These are phyloP conservation scores for Xenentodon cancila DNA, from an alignment of 2,797 vertebrate genomes.

Conservation along the genomic window DNA sequence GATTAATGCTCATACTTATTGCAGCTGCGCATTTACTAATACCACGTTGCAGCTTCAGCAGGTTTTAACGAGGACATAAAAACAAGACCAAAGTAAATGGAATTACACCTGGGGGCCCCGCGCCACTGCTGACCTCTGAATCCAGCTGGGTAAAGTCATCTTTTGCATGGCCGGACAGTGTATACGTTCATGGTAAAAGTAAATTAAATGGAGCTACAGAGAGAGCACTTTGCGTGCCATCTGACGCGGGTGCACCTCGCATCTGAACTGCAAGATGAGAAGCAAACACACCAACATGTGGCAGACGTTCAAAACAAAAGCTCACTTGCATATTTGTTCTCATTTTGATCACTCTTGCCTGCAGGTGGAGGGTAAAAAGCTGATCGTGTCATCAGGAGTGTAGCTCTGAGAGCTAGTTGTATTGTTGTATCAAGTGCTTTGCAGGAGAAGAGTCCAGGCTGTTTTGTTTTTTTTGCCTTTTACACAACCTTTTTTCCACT, in stretches of 20 bases:
- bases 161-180: constrained; percentile 21
- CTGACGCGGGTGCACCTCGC: background rate
- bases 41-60: constrained; percentile 67
- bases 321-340: too few relatives aligned
- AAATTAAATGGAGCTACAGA: constrained; percentile 31
- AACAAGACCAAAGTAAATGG: constrained; percentile 67
- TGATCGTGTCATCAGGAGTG: too few relatives aligned
- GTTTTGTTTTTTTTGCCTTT: too few relatives aligned
- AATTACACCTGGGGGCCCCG: constrained; percentile 69
- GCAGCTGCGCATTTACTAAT: constrained; percentile 67
- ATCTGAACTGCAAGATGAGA: background rate
- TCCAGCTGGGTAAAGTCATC: constrained; percentile 44
- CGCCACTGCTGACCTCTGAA: constrained; percentile 55
- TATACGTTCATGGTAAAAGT: constrained; percentile 27
- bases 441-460: too few relatives aligned
- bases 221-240: background rate
- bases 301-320: too few relatives aligned
- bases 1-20: constrained; percentile 65
- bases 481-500: too few relatives aligned
- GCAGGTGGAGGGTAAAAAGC: too few relatives aligned
- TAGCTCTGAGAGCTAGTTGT: too few relatives aligned
- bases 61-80: constrained; percentile 77
- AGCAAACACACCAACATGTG: too few relatives aligned
- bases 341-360: too few relatives aligned
- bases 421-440: too few relatives aligned